Conservation (phyloP, 1,140 invertebrate genomes). For the Scaptomyza graminum region DNA sequence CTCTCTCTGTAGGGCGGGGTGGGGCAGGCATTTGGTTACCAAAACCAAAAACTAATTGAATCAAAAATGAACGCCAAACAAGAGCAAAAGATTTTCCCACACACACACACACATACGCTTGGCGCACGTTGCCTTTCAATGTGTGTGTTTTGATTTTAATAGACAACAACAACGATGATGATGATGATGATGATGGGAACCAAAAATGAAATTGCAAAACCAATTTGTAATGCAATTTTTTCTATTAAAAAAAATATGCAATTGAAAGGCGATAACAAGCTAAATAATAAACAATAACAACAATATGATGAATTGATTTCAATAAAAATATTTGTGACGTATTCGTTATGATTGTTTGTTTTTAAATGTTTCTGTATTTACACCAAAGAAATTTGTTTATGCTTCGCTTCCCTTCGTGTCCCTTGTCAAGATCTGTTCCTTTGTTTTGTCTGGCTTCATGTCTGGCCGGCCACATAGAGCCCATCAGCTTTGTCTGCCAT, state of each 20-base stretch:
- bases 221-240: constrained; percentile 30
- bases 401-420: too few species aligned
- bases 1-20: background rate
- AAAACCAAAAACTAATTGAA: constrained; percentile 51
- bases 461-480: constrained; percentile 29
- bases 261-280: background rate
- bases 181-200: constrained; percentile 13
- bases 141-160: constrained; percentile 54
- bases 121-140: constrained; percentile 69
- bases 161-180: constrained; percentile 23
- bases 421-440: constrained; percentile 20
- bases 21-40: constrained; percentile 24
- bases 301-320: constrained; percentile 9
- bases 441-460: constrained; percentile 44
- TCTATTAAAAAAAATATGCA: constrained; percentile 2
- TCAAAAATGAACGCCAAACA: constrained; percentile 64
- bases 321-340: background rate
- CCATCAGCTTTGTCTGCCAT: constrained; percentile 28
- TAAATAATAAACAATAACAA: background rate
- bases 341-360: constrained; percentile 12
- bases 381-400: background rate
- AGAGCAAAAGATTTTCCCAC: constrained; percentile 53
- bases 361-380: background rate
- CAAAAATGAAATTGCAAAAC: background rate
- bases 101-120: constrained; percentile 22